A percentile compares a stretch with the other conserved stretches of the same genome.
These are phyloP conservation scores for Phoeniculus purpureus DNA, from an alignment of 2,797 vertebrate genomes.

Conservation along the genomic window DNA sequence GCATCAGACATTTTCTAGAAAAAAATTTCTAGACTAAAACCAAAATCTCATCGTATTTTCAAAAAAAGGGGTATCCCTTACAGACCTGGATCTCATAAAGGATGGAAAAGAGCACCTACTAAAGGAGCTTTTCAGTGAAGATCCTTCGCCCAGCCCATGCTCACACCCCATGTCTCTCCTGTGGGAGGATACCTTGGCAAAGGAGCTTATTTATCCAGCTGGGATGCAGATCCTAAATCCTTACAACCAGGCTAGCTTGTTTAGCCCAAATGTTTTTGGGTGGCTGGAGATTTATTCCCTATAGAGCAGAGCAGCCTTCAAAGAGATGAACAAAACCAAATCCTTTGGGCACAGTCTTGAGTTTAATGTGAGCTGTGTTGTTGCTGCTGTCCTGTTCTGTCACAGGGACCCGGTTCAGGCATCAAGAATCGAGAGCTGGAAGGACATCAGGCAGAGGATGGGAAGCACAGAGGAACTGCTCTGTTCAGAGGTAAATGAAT, in stretches of 20 bases:
- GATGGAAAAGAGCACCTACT: not conserved
- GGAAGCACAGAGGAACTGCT: not conserved
- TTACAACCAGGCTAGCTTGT: not conserved
- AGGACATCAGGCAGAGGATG: not conserved
- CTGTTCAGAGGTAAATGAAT: conserved; percentile 29
- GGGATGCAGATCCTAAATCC: not conserved
- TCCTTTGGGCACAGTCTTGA: not conserved
- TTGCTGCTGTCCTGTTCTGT: not conserved
- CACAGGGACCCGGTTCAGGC: not conserved
- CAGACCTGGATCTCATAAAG: not conserved
- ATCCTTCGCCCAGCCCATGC: not conserved
- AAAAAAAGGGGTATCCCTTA: not conserved
- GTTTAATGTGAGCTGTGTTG: not conserved
- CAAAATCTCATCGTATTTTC: not conserved
- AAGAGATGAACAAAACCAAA: not conserved
- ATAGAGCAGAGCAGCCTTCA: not conserved
- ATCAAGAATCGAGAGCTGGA: not conserved
- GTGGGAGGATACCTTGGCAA: not conserved
- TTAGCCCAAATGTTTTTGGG: not conserved
- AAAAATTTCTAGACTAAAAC: not conserved
- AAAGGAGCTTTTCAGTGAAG: not conserved
- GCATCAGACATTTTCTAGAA: not conserved
- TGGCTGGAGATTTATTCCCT: not conserved
- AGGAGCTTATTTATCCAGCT: not conserved
- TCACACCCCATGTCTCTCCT: not conserved